A percentile compares a stretch with the other conserved stretches of the same genome.
phyloP scores from a whole-genome alignment of 2,797 vertebrate species.

The Chloroceryle amazona region DNA sequence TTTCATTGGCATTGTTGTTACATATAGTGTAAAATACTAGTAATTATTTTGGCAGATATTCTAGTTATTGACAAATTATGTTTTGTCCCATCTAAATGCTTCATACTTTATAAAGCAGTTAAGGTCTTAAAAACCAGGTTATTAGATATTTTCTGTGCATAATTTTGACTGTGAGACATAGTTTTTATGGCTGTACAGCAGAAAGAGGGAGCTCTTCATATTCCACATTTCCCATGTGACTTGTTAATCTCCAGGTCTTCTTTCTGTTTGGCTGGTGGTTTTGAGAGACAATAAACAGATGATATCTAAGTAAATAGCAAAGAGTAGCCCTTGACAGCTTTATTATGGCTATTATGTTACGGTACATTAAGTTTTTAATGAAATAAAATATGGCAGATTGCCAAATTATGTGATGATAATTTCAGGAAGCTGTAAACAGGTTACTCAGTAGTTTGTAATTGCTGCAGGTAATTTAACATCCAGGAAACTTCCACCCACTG shows the following conservation, averaged over 20 bases:
- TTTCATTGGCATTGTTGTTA: neutral
- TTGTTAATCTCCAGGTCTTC: neutral
- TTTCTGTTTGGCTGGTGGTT: constrained; percentile 25
- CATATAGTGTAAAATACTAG: neutral
- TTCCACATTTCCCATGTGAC: neutral
- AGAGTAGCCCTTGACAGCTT: constrained; percentile 58
- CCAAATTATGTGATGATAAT: constrained; percentile 65
- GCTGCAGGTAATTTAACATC: constrained; percentile 68
- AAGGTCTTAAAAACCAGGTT: neutral
- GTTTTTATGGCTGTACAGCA: neutral
- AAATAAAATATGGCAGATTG: constrained; percentile 70
- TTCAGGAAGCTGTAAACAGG: constrained; percentile 68
- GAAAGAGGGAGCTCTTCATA: neutral
- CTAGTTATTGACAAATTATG: neutral
- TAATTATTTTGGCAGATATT: neutral
- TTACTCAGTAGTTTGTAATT: constrained; percentile 60
- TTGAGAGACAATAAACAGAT: constrained; percentile 20
- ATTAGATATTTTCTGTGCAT: neutral
- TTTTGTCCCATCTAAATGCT: neutral
- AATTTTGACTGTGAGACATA: neutral
- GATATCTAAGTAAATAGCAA: constrained; percentile 35
- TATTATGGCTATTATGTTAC: constrained; percentile 56
- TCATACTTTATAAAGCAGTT: neutral
- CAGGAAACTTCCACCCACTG: constrained; percentile 64
- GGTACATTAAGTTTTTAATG: constrained; percentile 66